phyloP scores from a whole-genome alignment of 2,113 vertebrate species.

The Sapajus apella region DNA sequence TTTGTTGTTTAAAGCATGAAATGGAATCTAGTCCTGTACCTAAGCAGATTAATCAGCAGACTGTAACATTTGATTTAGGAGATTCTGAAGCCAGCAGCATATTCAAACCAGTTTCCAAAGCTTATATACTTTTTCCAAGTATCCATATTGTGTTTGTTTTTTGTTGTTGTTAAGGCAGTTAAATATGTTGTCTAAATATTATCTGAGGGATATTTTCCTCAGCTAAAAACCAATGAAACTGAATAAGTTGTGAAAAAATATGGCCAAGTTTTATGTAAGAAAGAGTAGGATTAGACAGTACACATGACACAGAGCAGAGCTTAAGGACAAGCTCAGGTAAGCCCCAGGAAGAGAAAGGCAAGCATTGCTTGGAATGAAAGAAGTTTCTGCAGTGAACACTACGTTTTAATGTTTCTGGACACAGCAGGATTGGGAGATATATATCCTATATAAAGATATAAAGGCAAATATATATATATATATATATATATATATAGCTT shows the following conservation, averaged over 20 bases:
- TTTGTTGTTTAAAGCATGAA: background rate
- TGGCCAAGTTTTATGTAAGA: background rate
- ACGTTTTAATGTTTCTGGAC: background rate
- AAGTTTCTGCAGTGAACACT: background rate
- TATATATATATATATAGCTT: too few relatives aligned
- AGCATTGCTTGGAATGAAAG: background rate
- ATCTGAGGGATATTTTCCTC: background rate
- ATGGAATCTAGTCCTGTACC: background rate
- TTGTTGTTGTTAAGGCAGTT: background rate
- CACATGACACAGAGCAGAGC: background rate
- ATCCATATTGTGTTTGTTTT: background rate
- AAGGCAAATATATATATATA: too few relatives aligned
- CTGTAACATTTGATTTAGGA: background rate
- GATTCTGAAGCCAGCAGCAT: background rate
- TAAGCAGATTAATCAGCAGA: background rate
- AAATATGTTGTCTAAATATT: conserved; percentile 32
- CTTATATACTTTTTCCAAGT: background rate
- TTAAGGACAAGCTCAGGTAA: background rate
- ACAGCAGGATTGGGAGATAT: background rate
- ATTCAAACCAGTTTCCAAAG: background rate
- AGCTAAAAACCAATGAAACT: background rate
- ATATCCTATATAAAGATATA: too few relatives aligned
- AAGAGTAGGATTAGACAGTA: background rate
- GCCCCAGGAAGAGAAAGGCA: background rate
- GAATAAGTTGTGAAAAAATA: background rate